Conservation (phyloP, 2,888 invertebrate species). For the Acheta domesticus region DNA sequence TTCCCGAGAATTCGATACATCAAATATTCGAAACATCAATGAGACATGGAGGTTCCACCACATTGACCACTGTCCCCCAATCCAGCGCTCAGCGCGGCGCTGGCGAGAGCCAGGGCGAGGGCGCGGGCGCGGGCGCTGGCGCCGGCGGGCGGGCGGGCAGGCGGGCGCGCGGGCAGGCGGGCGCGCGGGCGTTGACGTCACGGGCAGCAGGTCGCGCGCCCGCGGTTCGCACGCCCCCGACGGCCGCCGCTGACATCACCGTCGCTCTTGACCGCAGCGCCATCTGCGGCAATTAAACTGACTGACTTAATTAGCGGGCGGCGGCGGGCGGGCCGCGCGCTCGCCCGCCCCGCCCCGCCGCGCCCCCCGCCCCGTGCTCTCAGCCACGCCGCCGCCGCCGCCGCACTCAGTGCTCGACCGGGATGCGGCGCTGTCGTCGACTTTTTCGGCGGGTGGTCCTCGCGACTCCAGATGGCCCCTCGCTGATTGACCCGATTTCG, state of each 20-base stretch:
- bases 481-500: too few species aligned
- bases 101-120: too few species aligned
- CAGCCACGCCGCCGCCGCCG: not conserved
- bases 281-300: not conserved
- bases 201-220: not conserved
- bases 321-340: not conserved
- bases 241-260: not conserved
- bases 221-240: not conserved
- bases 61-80: too few species aligned
- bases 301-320: not conserved
- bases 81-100: too few species aligned
- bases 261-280: conserved; percentile 18
- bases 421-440: too few species aligned
- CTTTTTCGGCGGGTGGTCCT: too few species aligned
- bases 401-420: not conserved
- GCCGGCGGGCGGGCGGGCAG: too few species aligned
- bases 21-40: too few species aligned
- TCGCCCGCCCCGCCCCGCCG: not conserved
- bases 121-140: too few species aligned
- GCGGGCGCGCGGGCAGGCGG: not conserved
- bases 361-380: not conserved
- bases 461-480: too few species aligned
- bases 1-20: too few species aligned
- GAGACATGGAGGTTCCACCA: too few species aligned
- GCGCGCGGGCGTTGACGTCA: not conserved